Evolutionary conservation across 2,888 invertebrate genomes (phyloP).

Genomic region (Archips crataeganus): DNA sequence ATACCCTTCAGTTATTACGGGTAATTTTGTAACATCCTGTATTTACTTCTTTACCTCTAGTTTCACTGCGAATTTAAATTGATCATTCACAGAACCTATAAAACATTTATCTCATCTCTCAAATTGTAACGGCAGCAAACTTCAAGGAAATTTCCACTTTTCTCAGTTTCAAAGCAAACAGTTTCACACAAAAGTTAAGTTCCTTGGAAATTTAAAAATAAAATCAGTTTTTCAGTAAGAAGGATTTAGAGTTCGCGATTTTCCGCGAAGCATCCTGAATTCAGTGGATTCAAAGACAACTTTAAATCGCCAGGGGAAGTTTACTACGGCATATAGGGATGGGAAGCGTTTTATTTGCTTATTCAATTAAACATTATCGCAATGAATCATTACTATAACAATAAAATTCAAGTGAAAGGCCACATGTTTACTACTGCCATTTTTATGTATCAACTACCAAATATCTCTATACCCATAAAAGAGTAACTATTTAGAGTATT

Average conservation of each 20-base stretch:
- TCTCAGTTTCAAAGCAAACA: slow-evolving; percentile 21
- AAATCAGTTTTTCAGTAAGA: slow-evolving; percentile 38
- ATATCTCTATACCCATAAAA: no score
- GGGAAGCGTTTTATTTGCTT: slow-evolving; percentile 29
- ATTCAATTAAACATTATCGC: no score
- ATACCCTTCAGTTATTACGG: no score
- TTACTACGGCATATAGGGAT: slow-evolving; percentile 50
- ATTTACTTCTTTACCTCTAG: not conserved
- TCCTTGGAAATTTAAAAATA: slow-evolving; percentile 31
- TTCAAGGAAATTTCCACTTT: not conserved
- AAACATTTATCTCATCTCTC: slow-evolving; percentile 3
- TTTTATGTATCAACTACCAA: no score
- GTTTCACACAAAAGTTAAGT: slow-evolving; percentile 27
- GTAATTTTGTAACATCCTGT: no score
- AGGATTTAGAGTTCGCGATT: slow-evolving; percentile 43
- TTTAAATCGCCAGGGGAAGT: slow-evolving; percentile 56
- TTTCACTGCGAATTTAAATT: not conserved
- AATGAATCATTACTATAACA: no score
- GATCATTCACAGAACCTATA: not conserved
- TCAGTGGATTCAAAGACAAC: slow-evolving; percentile 59
- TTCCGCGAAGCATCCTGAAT: slow-evolving; percentile 51
- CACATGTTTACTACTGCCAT: no score
- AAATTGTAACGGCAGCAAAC: not conserved
- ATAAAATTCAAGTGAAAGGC: no score
- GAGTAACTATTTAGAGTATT: no score